A percentile compares a stretch with the other conserved stretches of the same genome.
Evolutionary conservation across 2,888 invertebrate species (phyloP).

Genomic region (Teinopalpus imperialis): DNA sequence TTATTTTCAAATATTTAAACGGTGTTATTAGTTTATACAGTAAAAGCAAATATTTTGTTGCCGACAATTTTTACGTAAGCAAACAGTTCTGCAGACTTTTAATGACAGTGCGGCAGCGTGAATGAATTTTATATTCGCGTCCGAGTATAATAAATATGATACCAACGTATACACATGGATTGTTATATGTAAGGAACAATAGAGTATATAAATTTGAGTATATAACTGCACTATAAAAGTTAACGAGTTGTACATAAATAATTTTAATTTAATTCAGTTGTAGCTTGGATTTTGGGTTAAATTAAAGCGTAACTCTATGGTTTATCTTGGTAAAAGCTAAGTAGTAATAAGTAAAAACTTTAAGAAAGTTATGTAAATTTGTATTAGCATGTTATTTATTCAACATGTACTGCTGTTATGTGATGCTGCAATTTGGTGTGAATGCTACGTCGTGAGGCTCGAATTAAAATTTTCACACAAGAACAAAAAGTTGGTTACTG

Average conservation of each 20-base stretch:
- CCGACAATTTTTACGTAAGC: conserved; percentile 16
- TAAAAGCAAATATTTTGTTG: conserved; percentile 7
- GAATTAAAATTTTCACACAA: too few relatives aligned
- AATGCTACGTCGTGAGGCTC: too few relatives aligned
- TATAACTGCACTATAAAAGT: conserved; percentile 15
- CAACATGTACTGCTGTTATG: too few relatives aligned
- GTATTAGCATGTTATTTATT: too few relatives aligned
- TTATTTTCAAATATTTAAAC: conserved; percentile 20
- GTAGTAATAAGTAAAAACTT: too few relatives aligned
- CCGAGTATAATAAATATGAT: conserved; percentile 21
- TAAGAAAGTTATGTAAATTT: too few relatives aligned
- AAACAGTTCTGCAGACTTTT: conserved; percentile 17
- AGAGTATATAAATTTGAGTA: conserved; percentile 23
- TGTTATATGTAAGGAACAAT: conserved; percentile 22
- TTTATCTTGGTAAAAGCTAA: too few relatives aligned
- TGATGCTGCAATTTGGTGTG: too few relatives aligned
- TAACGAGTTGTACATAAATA: conserved; percentile 14
- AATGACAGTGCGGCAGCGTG: conserved; percentile 18
- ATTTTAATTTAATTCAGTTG: conserved; percentile 20
- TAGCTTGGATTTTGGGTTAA: conserved; percentile 2
- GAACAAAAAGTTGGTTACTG: too few relatives aligned
- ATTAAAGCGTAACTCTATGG: conserved; percentile 14
- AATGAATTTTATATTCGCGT: conserved; percentile 22
- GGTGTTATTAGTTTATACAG: conserved; percentile 16
- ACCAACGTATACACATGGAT: conserved; percentile 18